phyloP scores from a whole-genome alignment of 2,888 invertebrate species.

The Drosophila atripex region DNA sequence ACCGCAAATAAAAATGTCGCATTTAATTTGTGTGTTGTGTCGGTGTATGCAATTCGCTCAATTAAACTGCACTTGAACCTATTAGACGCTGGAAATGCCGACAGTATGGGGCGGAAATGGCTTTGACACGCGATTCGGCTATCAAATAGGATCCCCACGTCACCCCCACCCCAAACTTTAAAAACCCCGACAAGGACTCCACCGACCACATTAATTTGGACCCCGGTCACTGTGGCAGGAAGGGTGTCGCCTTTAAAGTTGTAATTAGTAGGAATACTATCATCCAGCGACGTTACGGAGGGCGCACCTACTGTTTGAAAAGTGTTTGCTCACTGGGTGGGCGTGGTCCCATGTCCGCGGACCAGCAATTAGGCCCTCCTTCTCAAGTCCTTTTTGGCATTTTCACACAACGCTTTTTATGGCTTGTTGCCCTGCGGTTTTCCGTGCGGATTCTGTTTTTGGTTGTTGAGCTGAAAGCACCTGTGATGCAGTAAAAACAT shows the following conservation, averaged over 20 bases:
- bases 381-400: slow-evolving; percentile 44
- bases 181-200: slow-evolving; percentile 30
- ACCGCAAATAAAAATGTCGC: slow-evolving; percentile 44
- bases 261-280: slow-evolving; percentile 63
- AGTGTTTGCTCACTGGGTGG: slow-evolving; percentile 63
- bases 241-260: slow-evolving; percentile 42
- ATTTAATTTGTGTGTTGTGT: slow-evolving; percentile 50
- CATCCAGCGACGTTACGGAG: slow-evolving; percentile 1
- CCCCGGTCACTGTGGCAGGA: slow-evolving; percentile 3
- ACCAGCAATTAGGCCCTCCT: slow-evolving; percentile 64
- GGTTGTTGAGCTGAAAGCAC: slow-evolving; percentile 3
- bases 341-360: slow-evolving; percentile 42
- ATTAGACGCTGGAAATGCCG: slow-evolving; percentile 26
- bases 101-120: slow-evolving; percentile 55
- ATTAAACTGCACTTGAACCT: slow-evolving; percentile 71
- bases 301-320: slow-evolving; percentile 35
- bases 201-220: slow-evolving; percentile 40
- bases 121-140: slow-evolving; percentile 63
- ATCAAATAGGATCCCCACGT: slow-evolving; percentile 46
- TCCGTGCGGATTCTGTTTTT: slow-evolving; percentile 16
- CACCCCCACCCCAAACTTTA: slow-evolving; percentile 7
- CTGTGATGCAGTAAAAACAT: slow-evolving; percentile 6
- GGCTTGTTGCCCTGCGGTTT: slow-evolving; percentile 52
- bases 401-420: slow-evolving; percentile 15
- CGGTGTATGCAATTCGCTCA: slow-evolving; percentile 61